Evolutionary conservation across 92 coral and sea anemone species (phyloP), one percentile per base, ranked within the genome.

Genomic region (Paramuricea clavata): DNA sequence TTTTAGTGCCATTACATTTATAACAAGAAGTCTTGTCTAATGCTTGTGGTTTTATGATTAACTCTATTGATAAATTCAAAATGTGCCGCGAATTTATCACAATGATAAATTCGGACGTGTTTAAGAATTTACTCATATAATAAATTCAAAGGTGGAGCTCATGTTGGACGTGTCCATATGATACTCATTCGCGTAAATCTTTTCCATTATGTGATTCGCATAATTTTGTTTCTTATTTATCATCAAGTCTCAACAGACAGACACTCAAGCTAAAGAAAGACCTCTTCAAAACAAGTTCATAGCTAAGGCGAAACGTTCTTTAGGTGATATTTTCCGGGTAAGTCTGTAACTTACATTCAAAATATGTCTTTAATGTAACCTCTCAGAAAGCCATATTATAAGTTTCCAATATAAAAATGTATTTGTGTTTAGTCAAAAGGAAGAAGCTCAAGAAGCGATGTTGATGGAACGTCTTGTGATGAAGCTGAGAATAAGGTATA

Each of bases 311-410:
- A 79, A 79, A 60, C 84, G 84, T 34, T 79, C 84, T 5, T 61
- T 79, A 35, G 84, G 84, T 9, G 84, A 79, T 60, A 79, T 79
- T 6, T 79, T 79, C 25, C 64, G 84, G 54, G 84, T 79, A 61
- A 28, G 72, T 32, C 21, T 33, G 23, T 5, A 60, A 60, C 31
- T 60, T 28, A 28, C 34, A 11, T 35, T 43, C 39, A 42, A 11
- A 43, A 42, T 74, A 72, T 7, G 26, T 72, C 44, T 25, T n/a
- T 72, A 61, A 28, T 27, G 44, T 12, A n/a, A n/a, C n/a, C n/a
- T n/a, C 28, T 69, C 17, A 11, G 76, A 69, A 32, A 69, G 76
- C 42, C 42, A 36, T 36, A 52, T 52, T 52, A 52, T 16, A n/a
- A n/a, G n/a, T n/a, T n/a, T n/a, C n/a, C n/a, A n/a, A n/a, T n/a